Base-by-base conservation (phyloP, 2,113 vertebrate species). In the Orthonyx spaldingii region DNA sequence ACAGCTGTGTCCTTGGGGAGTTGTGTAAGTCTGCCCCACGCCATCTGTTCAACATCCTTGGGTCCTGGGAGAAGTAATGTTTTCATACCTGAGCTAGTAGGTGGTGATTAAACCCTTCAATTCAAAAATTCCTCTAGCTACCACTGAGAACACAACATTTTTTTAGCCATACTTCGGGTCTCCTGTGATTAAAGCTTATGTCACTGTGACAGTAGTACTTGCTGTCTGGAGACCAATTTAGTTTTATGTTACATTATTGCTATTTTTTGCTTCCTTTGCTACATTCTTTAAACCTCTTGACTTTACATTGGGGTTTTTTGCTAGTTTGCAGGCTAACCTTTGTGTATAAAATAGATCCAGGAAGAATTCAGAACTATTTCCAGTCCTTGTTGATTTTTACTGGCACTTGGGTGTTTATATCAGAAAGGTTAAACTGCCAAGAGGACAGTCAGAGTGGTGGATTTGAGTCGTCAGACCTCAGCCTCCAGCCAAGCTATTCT, bases 331-430 rank as follows among this genome's bases (percentile, higher is more conserved):
- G 22, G 16, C 44, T 47, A 60, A 37, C 4, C 3, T 10, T 49
- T n/a, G 5, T 0, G 0, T 52, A 13, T 55, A 47, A 10, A 52
- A 21, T 32, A 91, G 28, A 55, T 39, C 13, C 15, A 27, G 52
- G n/a, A 79, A 69, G 28, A 79, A 65, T 2, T 44, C 32, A 89
- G 35, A 77, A 8, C 4, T 0, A 3, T 57, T 94, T 71, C 47
- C 30, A 69, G 35, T 46, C 46, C 10, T 79, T 65, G 23, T 3
- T 15, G 32, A 4, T 60, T 72, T 89, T 68, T 85, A 22, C 13
- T 55, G 21, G 4, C 4, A 49, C 2, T n/a, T 41, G 23, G 2
- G 11, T 60, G 8, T 44, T 50, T 5, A 0, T 66, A 35, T 41
- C 41, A 72, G 30, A 9, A 37, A 26, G 22, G 20, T 17, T 72